These are phyloP conservation scores for Leucania comma DNA, from an alignment of 2,888 invertebrate species.

Conservation along the genomic window DNA sequence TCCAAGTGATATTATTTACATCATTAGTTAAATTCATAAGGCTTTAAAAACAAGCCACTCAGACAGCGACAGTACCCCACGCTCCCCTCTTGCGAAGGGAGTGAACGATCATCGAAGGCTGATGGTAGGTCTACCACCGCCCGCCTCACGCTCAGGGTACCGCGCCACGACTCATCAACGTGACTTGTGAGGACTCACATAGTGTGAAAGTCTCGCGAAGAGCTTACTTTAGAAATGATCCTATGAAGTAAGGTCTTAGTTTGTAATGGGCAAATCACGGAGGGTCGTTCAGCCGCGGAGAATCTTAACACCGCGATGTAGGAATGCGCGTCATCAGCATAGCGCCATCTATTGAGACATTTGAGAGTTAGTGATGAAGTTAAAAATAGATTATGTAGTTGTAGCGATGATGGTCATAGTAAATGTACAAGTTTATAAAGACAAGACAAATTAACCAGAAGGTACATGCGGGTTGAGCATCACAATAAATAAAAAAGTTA, in stretches of 20 bases:
- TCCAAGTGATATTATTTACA: too few relatives aligned
- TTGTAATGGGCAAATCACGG: rapidly evolving
- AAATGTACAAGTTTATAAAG: too few relatives aligned
- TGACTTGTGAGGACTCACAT: slow-evolving; percentile 59
- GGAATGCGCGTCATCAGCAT: slow-evolving; percentile 33
- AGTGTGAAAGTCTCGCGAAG: slow-evolving; percentile 57
- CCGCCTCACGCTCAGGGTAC: slow-evolving; percentile 58
- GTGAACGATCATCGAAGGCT: slow-evolving; percentile 56
- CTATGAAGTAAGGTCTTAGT: slow-evolving; percentile 46
- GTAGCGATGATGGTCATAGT: background rate
- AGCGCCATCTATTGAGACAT: slow-evolving; percentile 31
- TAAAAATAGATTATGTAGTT: slow-evolving; percentile 4
- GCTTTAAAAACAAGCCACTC: slow-evolving; percentile 31
- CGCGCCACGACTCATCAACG: slow-evolving; percentile 60
- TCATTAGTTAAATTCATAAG: background rate
- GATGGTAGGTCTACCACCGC: slow-evolving; percentile 48
- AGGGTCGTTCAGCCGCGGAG: slow-evolving; percentile 31
- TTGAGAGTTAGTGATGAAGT: background rate
- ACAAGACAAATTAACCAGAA: too few relatives aligned
- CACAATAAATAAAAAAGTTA: too few relatives aligned
- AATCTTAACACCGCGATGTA: slow-evolving; percentile 49
- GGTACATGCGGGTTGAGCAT: too few relatives aligned
- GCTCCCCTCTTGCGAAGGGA: slow-evolving; percentile 41
- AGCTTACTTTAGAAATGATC: slow-evolving; percentile 59
- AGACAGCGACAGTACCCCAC: slow-evolving; percentile 45